Base-by-base conservation (phyloP, 2,113 vertebrate genomes). In the Corvus cornix region DNA sequence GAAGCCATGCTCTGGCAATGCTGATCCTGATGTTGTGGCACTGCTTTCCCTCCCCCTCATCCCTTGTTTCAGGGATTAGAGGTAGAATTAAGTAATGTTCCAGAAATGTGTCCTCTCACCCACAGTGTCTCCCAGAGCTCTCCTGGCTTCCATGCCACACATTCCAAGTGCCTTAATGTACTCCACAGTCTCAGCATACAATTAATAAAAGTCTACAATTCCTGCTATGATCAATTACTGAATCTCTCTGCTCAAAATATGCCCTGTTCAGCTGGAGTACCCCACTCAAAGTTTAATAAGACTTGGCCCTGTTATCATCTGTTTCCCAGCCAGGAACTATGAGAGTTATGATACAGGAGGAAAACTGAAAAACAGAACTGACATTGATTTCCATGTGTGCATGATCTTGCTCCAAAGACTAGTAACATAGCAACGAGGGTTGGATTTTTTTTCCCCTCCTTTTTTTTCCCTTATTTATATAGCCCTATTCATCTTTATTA, bases 361-460 rank as follows among this genome's bases (percentile, higher is more conserved):
- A 95, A 96, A 96, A 91, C 76, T 69, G 90, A 95, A 89, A 94
- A 80, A 28, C 84, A 94, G 87, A 96, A 87, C 49, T 94, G 91
- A 94, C 94, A 89, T 87, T 96, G 84, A 94, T 96, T 89, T 94
- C 84, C 94, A 87, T 94, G 94, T 95, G 89, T 91, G 58, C 81
- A 44, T 53, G 89, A 93, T 92, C 87, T 93, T 89, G 41, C 66
- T 95, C 89, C 84, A 96, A 96, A 79, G 69, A 89, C 58, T 53
- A 95, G 94, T 95, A 94, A 89, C 91, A 69, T 93, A 95, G 94
- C 96, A 94, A 95, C 94, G 82, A 82, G 78, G 28, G 41, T 26
- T 91, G 49, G 28, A 46, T 7, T 56, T 76, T 48, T 44, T 44
- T 33, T 21, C 1, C 1, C 3, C 5, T 24, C 13, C 11, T 11